Base-by-base conservation (phyloP, 2,797 vertebrate species). In the Parauchenoglanis ngamensis region DNA sequence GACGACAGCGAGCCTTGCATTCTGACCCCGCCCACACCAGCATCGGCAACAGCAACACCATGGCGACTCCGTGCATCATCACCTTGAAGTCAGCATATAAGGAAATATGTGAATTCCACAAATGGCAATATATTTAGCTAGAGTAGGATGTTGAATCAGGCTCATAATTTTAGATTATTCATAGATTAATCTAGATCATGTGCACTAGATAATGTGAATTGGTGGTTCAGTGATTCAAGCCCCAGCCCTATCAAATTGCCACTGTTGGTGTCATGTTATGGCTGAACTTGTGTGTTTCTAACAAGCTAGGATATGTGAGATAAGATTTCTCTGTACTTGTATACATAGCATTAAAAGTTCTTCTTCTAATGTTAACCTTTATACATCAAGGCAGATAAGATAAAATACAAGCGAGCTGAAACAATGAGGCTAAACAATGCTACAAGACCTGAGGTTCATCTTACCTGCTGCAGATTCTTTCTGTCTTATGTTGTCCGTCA, bases 21-120 rank as follows among this genome's bases (percentile, higher is more conserved):
- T 94, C 91, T 81, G 88, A 88, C 28, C 89, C 94, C 90, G 91
- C 94, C 92, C 94, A 96, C 92, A 93, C 94, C 72, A 94, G 94
- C 75, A 97, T 56, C 1, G 96, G 92, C 92, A 97, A 40, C 28
- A 91, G 94, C 5, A 94, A 92, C 95, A 95, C 96, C 96, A 98
- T 97, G 93, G 94, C 91, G 87, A 95, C 93, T 90, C 94, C 89
- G 88, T 88, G 94, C 95, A 96, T 95, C 91, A 87, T 95, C 91
- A 87, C 87, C 90, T 65, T 63, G 85, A 89, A 91, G 56, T 77
- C 75, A 70, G 92, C 87, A 61, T 89, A 90, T 79, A 90, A 88
- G 88, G 89, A 52, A 65, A 61, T 44, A 46, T n/a, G 13, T 28
- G 35, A 19, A 67, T 67, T n/a, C 7, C 17, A 35, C 12, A 63